Evolutionary conservation across 2,888 invertebrate genomes (phyloP).

Genomic region (Chydorus sphaericus): DNA sequence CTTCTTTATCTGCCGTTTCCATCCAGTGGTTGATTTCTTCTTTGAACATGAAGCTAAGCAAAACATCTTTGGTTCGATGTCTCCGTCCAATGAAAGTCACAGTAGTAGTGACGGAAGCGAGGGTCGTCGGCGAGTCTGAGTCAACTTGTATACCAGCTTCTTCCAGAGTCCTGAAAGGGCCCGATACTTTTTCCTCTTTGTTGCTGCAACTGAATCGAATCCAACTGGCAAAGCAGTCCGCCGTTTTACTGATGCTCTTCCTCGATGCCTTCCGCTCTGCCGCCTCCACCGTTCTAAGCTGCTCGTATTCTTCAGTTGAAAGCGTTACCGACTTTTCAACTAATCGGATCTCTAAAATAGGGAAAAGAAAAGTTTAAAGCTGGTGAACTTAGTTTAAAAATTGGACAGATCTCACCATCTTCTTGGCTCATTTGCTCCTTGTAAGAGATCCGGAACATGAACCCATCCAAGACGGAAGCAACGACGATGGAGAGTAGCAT

Average conservation of each 20-base stretch:
- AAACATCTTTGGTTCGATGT: constrained; percentile 55
- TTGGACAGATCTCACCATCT: constrained; percentile 41
- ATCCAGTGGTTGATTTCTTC: constrained; percentile 59
- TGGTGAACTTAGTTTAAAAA: not conserved
- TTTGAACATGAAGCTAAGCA: constrained; percentile 61
- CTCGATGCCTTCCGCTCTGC: not conserved
- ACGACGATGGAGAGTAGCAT: constrained; percentile 78
- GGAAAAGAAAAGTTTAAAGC: constrained; percentile 13
- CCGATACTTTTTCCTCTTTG: too few species aligned
- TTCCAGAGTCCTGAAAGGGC: not conserved
- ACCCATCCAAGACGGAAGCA: constrained; percentile 74
- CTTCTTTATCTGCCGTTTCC: constrained; percentile 43
- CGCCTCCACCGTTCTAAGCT: not conserved
- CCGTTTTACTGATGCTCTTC: not conserved
- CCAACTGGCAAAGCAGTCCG: not conserved
- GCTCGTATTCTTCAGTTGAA: constrained; percentile 51
- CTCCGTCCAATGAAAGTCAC: constrained; percentile 52
- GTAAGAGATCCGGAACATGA: constrained; percentile 74
- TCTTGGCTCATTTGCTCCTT: constrained; percentile 61
- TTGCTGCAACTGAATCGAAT: too few species aligned
- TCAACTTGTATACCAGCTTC: constrained; percentile 17
- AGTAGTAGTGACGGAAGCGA: constrained; percentile 36
- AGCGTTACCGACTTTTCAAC: constrained; percentile 57
- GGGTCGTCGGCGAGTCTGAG: constrained; percentile 20
- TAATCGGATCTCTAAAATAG: constrained; percentile 50